Evolutionary conservation across 2,888 invertebrate genomes (phyloP), one percentile per base, ranked within the genome.

Genomic region (Thereva unica): DNA sequence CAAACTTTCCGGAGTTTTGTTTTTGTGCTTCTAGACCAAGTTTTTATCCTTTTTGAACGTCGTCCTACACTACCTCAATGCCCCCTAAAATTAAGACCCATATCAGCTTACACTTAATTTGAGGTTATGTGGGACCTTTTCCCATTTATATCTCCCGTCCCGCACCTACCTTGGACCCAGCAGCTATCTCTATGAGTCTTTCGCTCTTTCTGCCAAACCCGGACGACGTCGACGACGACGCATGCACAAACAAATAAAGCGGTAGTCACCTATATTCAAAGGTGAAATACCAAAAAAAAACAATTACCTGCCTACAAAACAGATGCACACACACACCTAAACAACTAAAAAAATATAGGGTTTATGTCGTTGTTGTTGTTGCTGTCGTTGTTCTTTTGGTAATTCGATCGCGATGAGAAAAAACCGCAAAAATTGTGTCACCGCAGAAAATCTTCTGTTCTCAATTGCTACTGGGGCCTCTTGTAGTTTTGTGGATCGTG

Each of bases 51-150:
- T 42, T 38, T 61, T 40, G n/a, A 23, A 23, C 8, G 34, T 37
- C 9, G 42, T 4, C 61, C 61, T 40, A 50, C 23, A 23, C 61
- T 61, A 50, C 61, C 50, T 61, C 49, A 61, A 50, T 49, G 12
- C 47, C 41, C 50, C 54, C 38, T 23, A 12, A 64, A 64, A 55
- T 55, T 65, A 65, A 49, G 52, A 57, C 50, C 66, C 66, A 66
- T 66, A 66, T 66, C 66, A 57, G 42, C 52, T 66, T 66, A 66
- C 66, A 57, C 52, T 66, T 66, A 66, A 66, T 66, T 66, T 66
- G 56, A 57, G 66, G 66, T 57, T 66, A 57, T 56, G 45, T 42
- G 66, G 55, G 64, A 66, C 55, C 55, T 50, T 56, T 56, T 64
- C 55, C 50, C 50, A 42, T 55, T 65, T 49, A 40, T 65, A 41